Evolutionary conservation across 2,888 invertebrate species (phyloP).

Genomic region (Aphodius sticticus): DNA sequence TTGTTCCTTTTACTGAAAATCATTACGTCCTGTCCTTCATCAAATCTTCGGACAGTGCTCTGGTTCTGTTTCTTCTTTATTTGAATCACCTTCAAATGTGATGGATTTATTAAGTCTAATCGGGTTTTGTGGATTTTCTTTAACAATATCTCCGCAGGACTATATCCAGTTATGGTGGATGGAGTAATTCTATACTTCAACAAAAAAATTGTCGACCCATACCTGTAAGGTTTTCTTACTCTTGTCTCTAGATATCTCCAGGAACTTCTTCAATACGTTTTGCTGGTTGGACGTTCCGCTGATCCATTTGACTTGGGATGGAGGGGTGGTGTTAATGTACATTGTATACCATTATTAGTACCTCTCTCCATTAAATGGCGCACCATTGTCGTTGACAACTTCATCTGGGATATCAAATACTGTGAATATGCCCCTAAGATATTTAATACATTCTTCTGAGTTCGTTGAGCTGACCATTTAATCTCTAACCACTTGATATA

Average conservation of each 20-base stretch:
- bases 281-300: not conserved
- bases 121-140: conserved; percentile 8
- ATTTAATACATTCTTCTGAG: not conserved
- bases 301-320: not conserved
- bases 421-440: not conserved
- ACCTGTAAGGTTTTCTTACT: not conserved
- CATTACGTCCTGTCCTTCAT: not conserved
- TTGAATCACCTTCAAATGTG: not conserved
- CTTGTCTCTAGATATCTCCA: not conserved
- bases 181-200: conserved; percentile 13
- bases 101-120: not conserved
- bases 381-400: too few species aligned
- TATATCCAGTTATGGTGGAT: not conserved
- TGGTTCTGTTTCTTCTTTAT: not conserved
- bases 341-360: not conserved
- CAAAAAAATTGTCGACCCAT: not conserved
- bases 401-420: too few species aligned
- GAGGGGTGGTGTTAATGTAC: conserved; percentile 8
- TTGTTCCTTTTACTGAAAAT: not conserved
- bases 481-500: conserved; percentile 11
- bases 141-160: not conserved
- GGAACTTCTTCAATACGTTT: not conserved
- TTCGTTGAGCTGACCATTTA: not conserved
- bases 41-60: not conserved
- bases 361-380: too few species aligned